These are phyloP conservation scores for Lithodes maja DNA, from an alignment of 2,888 invertebrate genomes.

Conservation along the genomic window DNA sequence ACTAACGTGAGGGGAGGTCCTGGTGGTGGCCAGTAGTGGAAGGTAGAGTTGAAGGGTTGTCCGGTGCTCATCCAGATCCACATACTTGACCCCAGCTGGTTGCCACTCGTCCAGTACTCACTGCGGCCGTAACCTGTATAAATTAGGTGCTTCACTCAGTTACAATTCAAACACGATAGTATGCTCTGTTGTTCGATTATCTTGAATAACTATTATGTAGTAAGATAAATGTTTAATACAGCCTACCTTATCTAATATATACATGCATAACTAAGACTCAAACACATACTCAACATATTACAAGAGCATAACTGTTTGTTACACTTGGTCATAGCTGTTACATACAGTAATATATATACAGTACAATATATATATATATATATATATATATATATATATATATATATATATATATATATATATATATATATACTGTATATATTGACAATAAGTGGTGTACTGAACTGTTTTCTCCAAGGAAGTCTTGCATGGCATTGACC, in stretches of 20 bases:
- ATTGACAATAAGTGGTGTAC: constrained; percentile 37
- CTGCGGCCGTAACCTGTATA: constrained; percentile 81
- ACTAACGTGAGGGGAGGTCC: constrained; percentile 16
- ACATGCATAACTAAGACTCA: too few species aligned
- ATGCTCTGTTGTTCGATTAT: too few species aligned
- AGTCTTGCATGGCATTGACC: constrained; percentile 88
- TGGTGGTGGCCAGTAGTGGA: constrained; percentile 79
- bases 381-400: background rate
- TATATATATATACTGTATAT: too few species aligned
- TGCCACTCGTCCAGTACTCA: constrained; percentile 93
- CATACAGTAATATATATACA: too few species aligned
- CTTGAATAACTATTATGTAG: too few species aligned
- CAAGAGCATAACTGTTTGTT: background rate
- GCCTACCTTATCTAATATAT: too few species aligned
- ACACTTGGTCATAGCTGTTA: background rate
- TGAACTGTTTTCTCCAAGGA: constrained; percentile 76
- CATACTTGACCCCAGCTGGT: constrained; percentile 90
- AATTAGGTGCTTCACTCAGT: too few species aligned
- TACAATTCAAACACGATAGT: too few species aligned
- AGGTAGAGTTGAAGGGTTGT: constrained; percentile 90
- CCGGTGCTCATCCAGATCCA: constrained; percentile 94
- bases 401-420: background rate
- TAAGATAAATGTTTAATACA: too few species aligned
- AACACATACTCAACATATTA: too few species aligned
- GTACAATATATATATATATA: background rate